Conservation (phyloP, 2,797 vertebrate species). For the Xyrichtys novacula region DNA sequence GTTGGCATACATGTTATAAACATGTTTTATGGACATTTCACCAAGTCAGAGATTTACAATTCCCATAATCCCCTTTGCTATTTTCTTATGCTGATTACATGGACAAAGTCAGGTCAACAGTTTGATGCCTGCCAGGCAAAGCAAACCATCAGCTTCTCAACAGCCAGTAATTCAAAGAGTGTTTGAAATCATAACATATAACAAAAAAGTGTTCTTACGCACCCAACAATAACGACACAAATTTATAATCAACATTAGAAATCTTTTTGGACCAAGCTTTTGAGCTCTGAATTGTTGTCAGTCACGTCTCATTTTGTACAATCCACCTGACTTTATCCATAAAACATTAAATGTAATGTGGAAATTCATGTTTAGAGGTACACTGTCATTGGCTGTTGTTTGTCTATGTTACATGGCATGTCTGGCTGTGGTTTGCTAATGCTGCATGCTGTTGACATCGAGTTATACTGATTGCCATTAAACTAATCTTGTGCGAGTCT, state of each 20-base stretch:
- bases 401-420: slow-evolving; percentile 66
- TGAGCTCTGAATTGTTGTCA: neutral
- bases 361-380: slow-evolving; percentile 29
- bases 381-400: slow-evolving; percentile 50
- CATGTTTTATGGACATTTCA: slow-evolving; percentile 15
- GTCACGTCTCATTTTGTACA: neutral
- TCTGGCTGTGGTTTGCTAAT: slow-evolving; percentile 67
- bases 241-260: neutral
- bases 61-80: slow-evolving; percentile 21
- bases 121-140: slow-evolving; percentile 29
- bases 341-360: slow-evolving; percentile 25
- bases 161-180: slow-evolving; percentile 40
- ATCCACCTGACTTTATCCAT: slow-evolving; percentile 70
- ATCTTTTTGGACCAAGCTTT: no score
- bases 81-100: slow-evolving; percentile 38
- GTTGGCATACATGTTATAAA: slow-evolving; percentile 19
- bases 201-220: no score
- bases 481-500: slow-evolving; percentile 72
- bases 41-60: slow-evolving; percentile 9
- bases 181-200: neutral
- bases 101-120: slow-evolving; percentile 73
- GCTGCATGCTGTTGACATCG: slow-evolving; percentile 75
- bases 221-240: neutral
- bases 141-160: slow-evolving; percentile 59
- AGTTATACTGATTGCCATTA: slow-evolving; percentile 36